phyloP scores from a whole-genome alignment of 2,797 vertebrate genomes.

The Phylloscopus collybita region DNA sequence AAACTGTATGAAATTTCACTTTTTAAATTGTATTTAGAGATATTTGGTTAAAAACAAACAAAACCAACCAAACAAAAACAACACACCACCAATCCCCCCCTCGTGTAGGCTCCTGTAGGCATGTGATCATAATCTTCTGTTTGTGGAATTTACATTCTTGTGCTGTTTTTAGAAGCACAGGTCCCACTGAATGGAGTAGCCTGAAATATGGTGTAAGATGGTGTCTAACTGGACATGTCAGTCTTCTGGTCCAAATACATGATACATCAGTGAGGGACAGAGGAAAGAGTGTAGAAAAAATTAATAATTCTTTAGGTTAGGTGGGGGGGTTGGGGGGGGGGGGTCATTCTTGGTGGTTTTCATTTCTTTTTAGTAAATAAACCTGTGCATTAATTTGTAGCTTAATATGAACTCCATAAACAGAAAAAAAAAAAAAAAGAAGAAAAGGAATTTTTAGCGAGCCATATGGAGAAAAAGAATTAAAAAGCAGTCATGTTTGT shows the following conservation, averaged over 20 bases:
- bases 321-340: accelerated
- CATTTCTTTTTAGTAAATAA: neutral
- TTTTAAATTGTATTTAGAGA: neutral
- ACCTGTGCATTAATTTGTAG: neutral
- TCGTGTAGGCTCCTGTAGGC: neutral
- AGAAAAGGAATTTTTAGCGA: neutral
- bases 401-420: neutral
- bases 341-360: accelerated
- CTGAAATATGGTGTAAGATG: neutral
- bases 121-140: neutral
- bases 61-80: no score
- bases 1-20: neutral
- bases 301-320: neutral
- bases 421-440: neutral
- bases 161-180: neutral
- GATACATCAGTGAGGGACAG: neutral
- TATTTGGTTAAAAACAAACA: neutral
- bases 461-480: neutral
- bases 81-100: no score
- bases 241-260: neutral
- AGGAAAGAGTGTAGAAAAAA: neutral
- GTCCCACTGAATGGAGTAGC: neutral
- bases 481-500: neutral
- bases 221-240: neutral
- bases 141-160: neutral